phyloP scores from a whole-genome alignment of 64 coral and sea anemone species.

The Acropora tenuis region DNA sequence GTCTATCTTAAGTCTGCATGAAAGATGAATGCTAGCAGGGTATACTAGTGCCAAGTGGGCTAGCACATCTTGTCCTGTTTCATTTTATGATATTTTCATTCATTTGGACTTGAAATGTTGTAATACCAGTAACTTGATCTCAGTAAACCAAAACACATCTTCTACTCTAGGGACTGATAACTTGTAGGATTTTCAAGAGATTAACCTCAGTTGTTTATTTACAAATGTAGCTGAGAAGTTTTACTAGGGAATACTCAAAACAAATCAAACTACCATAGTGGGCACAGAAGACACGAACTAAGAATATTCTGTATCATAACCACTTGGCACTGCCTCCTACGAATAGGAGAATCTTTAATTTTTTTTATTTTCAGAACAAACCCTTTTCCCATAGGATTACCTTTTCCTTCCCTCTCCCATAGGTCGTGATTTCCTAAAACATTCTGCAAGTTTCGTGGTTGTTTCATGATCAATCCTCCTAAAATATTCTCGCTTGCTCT shows the following conservation, averaged over 20 bases:
- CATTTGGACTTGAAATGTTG: neutral
- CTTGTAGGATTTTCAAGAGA: no score
- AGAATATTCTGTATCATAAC: no score
- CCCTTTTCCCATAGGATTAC: neutral
- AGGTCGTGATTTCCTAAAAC: conserved; percentile 61
- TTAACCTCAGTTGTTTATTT: no score
- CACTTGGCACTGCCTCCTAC: no score
- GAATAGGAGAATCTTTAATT: no score
- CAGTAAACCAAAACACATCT: neutral
- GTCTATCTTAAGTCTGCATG: neutral
- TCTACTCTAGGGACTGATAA: no score
- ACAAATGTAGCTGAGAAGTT: no score
- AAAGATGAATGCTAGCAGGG: neutral
- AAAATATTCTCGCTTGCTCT: conserved; percentile 79
- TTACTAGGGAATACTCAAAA: no score
- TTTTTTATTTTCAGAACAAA: neutral
- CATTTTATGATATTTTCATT: neutral
- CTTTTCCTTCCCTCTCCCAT: conserved; percentile 79
- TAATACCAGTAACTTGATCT: neutral
- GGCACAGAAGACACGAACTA: no score
- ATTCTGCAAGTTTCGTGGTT: conserved; percentile 52
- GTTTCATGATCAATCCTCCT: conserved; percentile 81
- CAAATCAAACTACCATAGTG: no score
- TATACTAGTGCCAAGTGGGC: neutral
- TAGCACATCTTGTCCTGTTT: neutral